Evolutionary conservation across 2,797 vertebrate genomes (phyloP).

Genomic region (Taenioides sp.): DNA sequence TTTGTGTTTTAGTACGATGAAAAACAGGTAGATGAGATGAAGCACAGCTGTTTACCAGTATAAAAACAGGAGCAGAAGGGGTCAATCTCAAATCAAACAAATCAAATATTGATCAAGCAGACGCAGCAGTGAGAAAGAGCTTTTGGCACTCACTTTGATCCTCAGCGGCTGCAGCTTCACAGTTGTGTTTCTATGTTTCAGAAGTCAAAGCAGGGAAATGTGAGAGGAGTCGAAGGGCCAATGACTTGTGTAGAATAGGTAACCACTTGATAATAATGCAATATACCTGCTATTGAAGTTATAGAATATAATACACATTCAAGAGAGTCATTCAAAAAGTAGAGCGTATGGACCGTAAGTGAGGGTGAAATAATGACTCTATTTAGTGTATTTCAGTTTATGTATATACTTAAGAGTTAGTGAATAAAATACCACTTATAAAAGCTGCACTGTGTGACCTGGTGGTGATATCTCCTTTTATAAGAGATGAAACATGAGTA

Average conservation of each 20-base stretch:
- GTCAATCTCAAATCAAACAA: constrained; percentile 66
- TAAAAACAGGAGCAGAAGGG: constrained; percentile 40
- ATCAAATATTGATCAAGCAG: constrained; percentile 67
- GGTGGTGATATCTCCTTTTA: no score
- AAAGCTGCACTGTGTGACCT: no score
- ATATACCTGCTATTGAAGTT: neutral
- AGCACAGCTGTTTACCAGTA: constrained; percentile 46
- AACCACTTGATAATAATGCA: neutral
- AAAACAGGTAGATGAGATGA: neutral
- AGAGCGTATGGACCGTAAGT: no score
- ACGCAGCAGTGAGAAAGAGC: constrained; percentile 56
- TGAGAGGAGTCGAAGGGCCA: constrained; percentile 6
- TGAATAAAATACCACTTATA: no score
- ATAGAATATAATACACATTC: neutral
- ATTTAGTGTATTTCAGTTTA: no score
- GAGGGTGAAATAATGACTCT: no score
- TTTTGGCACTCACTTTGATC: constrained; percentile 68
- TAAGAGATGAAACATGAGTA: no score
- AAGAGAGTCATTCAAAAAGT: neutral
- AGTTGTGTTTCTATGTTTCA: constrained; percentile 48
- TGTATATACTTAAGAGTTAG: no score
- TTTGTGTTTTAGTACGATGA: constrained; percentile 2
- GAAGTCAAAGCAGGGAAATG: constrained; percentile 58
- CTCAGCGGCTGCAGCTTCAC: constrained; percentile 52
- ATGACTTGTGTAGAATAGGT: neutral